Base-by-base conservation (phyloP, 2,797 vertebrate genomes). In the Ceryle rudis region DNA sequence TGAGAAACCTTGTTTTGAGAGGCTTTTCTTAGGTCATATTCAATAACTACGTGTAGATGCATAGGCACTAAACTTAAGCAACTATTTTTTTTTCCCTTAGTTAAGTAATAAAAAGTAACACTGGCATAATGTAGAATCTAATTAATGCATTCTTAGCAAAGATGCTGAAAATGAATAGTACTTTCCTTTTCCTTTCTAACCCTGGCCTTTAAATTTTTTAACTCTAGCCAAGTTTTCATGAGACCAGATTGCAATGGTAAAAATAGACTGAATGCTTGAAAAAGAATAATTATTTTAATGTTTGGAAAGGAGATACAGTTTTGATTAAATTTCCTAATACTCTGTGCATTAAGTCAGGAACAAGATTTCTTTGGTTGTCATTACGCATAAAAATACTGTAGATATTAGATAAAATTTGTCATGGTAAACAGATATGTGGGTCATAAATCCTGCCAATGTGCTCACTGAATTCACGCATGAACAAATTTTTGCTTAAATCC, bases 171-270 rank as follows among this genome's bases (percentile, higher is more conserved):
- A 86, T 77, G 21, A 87, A 35, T 89, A 52, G 41, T 75, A 57
- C 57, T 90, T 94, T 91, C 41, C 25, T 94, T 83, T 94, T 91
- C 22, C 37, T 93, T 85, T 93, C 64, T 85, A 89, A 85, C 86
- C 39, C 49, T 78, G 77, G 62, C 83, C 94, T 96, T 95, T 96
- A 93, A 67, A 89, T 93, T 94, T 82, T 90, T 89, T 61, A 85
- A 81, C 39, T 85, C 69, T 65, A 84, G 92, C 91, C 95, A 97
- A 96, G 73, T 94, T 97, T 96, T 91, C 29, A 9, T 89, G 73
- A 87, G 75, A 96, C 61, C 95, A 96, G 86, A 96, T 96, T 96
- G 93, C 77, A 86, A 42, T 84, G 80, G 58, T 94, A 94, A 91
- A 90, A 94, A 91, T 95, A 97, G 90, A 75, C 37, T 62, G 81